Base-by-base conservation (phyloP, 2,113 vertebrate genomes). In the Laticauda colubrina region DNA sequence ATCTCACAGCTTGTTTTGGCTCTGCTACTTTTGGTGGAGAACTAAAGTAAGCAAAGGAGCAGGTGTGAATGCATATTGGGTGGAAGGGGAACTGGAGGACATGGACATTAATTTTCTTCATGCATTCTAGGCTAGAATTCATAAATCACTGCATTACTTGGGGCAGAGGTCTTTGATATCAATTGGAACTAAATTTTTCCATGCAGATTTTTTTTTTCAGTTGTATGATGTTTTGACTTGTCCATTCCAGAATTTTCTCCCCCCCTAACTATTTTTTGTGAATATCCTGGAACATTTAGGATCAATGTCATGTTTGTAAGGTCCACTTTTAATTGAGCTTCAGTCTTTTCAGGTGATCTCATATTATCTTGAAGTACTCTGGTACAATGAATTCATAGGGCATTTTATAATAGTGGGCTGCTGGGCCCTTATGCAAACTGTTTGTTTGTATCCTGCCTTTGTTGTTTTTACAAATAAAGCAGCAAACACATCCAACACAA, bases 11-110 rank as follows among this genome's bases (percentile, higher is more conserved):
- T 3, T 69, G 56, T 55, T 26, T 90, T 86, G 81, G 94, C 93
- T 91, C 29, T 57, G 87, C 85, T 94, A 57, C 88, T 95, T 29
- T 45, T 92, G 69, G 86, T 89, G 59, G 85, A 85, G 75, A 88
- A 88, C 56, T 61, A 89, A 61, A 48, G 43, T 87, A 34, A 90
- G 87, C 9, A 34, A 57, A 91, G 91, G 85, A 93, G 87, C 89
- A 90, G 61, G 39, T 91, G 56, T 29, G 34, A 48, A 15, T 24
- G 53, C 51, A 61, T 89, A 89, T 89, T 57, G 64, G 54, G 54
- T 89, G 86, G 55, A 54, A 86, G 34, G 26, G 92, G 64, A 6
- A 1, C 29, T 3, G 0, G 89, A 91, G 56, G 59, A 55, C 89
- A 55, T 1, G 2, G 75, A 53, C 18, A 14, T 21, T 86, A 89